Evolutionary conservation across 2,113 vertebrate species (phyloP), one percentile per base, ranked within the genome.

Genomic region (Salvator merianae): DNA sequence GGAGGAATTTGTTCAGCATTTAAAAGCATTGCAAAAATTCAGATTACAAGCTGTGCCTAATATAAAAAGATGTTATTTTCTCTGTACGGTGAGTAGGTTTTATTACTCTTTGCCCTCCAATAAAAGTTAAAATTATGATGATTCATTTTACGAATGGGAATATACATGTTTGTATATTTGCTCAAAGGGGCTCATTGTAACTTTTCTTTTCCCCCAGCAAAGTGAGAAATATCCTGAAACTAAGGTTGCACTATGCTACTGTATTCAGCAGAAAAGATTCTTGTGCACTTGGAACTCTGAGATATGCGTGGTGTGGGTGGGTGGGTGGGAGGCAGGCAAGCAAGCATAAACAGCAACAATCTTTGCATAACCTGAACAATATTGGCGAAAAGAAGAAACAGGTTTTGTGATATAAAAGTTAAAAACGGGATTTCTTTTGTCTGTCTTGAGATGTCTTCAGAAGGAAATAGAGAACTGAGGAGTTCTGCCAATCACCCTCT

Each of bases 211-310:
- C 78, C 59, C 9, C 68, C n/a, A 79, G 83, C 53, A 63, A 86
- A 90, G 38, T 55, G 47, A 87, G 78, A 86, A 91, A 74, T 47
- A 83, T 16, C 62, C 70, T 87, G 79, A 85, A 92, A 92, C 79
- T 78, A 86, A 91, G 86, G 84, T 73, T 88, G 84, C 83, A 86
- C 55, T 68, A 88, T 86, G 81, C 87, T 88, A n/a, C 9, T 0
- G 77, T 88, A 77, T 84, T 88, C 72, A 87, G 7, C 68, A 82
- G 70, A 81, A 79, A 85, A 84, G 68, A 90, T 88, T 86, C 90
- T 86, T 87, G 55, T 87, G 90, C 66, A 88, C 91, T 86, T 88
- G 83, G 71, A 90, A 83, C 22, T 75, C 47, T 68, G 69, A 71
- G 65, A 79, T 38, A 55, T 14, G 30, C 47, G 28, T 36, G 68